phyloP scores from a whole-genome alignment of 92 coral and sea anemone species.

The Porites evermanni region DNA sequence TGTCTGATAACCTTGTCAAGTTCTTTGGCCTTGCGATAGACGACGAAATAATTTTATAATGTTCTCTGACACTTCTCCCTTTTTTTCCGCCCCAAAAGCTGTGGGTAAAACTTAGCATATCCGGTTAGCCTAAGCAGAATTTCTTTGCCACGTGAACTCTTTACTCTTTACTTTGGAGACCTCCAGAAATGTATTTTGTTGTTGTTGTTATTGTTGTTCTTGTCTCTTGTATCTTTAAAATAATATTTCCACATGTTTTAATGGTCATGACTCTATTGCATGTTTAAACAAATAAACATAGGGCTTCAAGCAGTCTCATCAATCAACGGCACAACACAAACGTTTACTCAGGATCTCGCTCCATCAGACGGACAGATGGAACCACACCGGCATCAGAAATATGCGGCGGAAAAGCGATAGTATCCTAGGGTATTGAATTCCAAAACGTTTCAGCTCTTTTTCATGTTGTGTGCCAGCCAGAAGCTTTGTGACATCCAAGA shows the following conservation, averaged over 20 bases:
- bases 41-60: background rate
- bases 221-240: too few relatives aligned
- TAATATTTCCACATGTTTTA: too few relatives aligned
- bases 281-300: background rate
- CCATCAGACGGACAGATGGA: background rate
- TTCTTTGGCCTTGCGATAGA: background rate
- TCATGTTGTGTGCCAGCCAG: background rate
- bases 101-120: background rate
- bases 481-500: background rate
- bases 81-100: background rate
- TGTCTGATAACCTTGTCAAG: background rate
- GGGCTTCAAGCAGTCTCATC: too few relatives aligned
- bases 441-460: background rate
- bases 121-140: too few relatives aligned
- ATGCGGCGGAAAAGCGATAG: conserved; percentile 21
- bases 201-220: background rate
- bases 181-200: too few relatives aligned
- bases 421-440: background rate
- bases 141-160: too few relatives aligned
- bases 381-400: conserved; percentile 18
- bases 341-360: background rate
- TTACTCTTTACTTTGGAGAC: too few relatives aligned
- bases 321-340: conserved; percentile 5
- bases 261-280: background rate
- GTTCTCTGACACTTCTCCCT: too few relatives aligned